A percentile compares a stretch with the other conserved stretches of the same genome.
Conservation (phyloP, 2,113 vertebrate genomes). For the Variabilichromis moorii region DNA sequence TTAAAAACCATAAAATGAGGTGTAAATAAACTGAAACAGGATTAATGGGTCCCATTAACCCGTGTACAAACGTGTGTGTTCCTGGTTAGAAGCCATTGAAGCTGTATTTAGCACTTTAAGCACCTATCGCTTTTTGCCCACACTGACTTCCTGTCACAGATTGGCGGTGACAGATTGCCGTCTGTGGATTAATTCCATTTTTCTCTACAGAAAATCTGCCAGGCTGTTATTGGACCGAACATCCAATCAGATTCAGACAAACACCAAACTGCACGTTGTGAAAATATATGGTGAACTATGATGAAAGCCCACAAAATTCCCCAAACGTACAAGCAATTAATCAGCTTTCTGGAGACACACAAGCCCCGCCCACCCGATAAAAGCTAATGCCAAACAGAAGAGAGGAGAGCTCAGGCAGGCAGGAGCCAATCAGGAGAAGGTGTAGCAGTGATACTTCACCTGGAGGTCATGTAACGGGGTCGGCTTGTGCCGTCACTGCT, state of each 20-base stretch:
- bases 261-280: neutral
- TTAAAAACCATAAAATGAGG: neutral
- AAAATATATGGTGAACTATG: neutral
- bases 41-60: neutral
- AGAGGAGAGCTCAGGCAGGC: fast-evolving
- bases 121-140: neutral
- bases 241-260: neutral
- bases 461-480: neutral
- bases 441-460: neutral
- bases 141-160: neutral
- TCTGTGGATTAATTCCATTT: neutral
- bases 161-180: neutral
- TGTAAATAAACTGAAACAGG: neutral
- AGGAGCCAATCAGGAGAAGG: neutral
- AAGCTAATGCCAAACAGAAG: neutral
- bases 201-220: neutral
- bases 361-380: neutral
- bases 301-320: neutral
- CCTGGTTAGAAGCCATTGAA: neutral
- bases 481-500: fast-evolving
- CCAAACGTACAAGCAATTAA: neutral
- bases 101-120: neutral
- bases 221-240: neutral
- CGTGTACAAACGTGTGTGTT: fast-evolving
- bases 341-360: neutral